A percentile compares a stretch with the other conserved stretches of the same genome.
Evolutionary conservation across 2,797 vertebrate genomes (phyloP).

Genomic region (Bovichtus diacanthus): DNA sequence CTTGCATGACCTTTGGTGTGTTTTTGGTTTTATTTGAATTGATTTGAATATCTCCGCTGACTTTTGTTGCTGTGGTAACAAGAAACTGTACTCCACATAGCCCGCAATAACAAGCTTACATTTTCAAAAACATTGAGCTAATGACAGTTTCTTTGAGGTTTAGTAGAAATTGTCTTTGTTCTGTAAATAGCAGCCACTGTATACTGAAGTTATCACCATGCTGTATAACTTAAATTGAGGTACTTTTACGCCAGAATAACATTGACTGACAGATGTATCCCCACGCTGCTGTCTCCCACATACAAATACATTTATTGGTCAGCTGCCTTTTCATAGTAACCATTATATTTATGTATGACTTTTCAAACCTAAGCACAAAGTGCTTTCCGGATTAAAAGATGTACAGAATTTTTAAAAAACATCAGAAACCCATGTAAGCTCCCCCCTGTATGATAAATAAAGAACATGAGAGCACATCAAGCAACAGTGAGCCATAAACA

Average conservation of each 20-base stretch:
- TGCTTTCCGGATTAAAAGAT: too few species aligned
- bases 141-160: background rate
- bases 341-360: too few species aligned
- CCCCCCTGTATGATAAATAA: too few species aligned
- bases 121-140: background rate
- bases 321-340: background rate
- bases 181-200: background rate
- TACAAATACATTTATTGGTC: background rate
- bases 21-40: constrained; percentile 13
- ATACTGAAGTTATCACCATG: background rate
- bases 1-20: constrained; percentile 28
- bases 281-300: background rate
- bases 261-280: background rate
- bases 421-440: too few species aligned
- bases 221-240: background rate
- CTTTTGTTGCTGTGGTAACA: constrained; percentile 35
- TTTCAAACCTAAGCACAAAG: too few species aligned
- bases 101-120: background rate
- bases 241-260: background rate
- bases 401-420: too few species aligned
- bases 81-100: background rate
- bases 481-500: too few species aligned
- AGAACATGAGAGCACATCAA: too few species aligned
- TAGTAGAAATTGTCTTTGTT: background rate
- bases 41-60: constrained; percentile 13